Evolutionary conservation across 2,888 invertebrate genomes (phyloP).

Genomic region (Cryptocephalus moraei): DNA sequence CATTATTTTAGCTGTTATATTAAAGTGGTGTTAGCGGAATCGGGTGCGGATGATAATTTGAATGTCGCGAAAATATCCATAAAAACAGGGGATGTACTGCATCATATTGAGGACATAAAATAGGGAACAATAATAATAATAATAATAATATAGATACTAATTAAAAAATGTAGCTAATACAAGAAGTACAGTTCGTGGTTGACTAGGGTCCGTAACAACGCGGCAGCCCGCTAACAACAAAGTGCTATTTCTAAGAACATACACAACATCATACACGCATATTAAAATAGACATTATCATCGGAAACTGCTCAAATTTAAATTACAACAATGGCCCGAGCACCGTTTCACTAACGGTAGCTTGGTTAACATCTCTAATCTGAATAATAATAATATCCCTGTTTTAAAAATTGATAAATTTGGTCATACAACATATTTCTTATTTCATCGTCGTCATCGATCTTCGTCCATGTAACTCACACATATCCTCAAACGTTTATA

Average conservation of each 20-base stretch:
- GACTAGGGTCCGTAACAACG: conserved; percentile 42
- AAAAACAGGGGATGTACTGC: conserved; percentile 11
- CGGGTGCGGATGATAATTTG: no score
- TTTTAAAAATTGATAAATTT: conserved; percentile 34
- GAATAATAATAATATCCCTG: conserved; percentile 31
- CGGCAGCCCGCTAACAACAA: conserved; percentile 40
- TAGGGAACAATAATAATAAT: conserved; percentile 15
- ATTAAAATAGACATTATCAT: conserved; percentile 38
- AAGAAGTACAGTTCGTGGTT: conserved; percentile 32
- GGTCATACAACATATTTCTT: conserved; percentile 29
- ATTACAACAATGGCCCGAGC: conserved; percentile 38
- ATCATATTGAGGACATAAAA: conserved; percentile 16
- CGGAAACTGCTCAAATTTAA: conserved; percentile 34
- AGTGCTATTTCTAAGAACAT: conserved; percentile 37
- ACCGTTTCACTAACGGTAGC: conserved; percentile 28
- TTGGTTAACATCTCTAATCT: conserved; percentile 34
- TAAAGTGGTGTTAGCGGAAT: no score
- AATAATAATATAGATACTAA: conserved; percentile 15
- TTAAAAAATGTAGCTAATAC: conserved; percentile 20
- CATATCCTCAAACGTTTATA: conserved; percentile 32
- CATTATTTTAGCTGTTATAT: conserved; percentile 5
- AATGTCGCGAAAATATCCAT: no score
- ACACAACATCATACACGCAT: conserved; percentile 40
- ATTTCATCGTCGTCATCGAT: conserved; percentile 4
- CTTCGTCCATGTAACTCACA: conserved; percentile 15